Base-by-base conservation (phyloP, 2,888 invertebrate genomes). In the Drosophila putrida region DNA sequence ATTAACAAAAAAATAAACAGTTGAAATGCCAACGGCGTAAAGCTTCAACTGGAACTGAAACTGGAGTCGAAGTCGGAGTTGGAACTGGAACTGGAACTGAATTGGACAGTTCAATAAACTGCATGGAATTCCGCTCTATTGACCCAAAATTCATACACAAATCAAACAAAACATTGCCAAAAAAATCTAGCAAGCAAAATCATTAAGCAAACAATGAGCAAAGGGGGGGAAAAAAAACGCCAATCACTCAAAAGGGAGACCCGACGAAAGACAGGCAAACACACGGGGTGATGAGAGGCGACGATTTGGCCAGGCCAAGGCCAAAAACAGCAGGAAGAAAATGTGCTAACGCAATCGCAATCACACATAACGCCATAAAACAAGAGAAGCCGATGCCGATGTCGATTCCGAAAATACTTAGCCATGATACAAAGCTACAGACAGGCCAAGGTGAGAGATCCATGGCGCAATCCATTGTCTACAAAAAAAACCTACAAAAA, bases 121-220 rank as follows among this genome's bases (percentile, higher is more conserved):
- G 68, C 64, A 66, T 62, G 81, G 81, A 83, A 87, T 87, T 82
- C 75, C 71, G 84, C 84, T 83, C 82, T 71, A 82, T 87, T 82
- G 82, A 82, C 87, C 87, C 75, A 87, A 82, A 86, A 86, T 75
- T 55, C 55, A 28, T 43, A 51, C 46, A 71, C 60, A 71, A 60
- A 68, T 41, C 60, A 66, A 66, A 60, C 62, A 65, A 62, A 67
- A 41, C 66, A 78, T 50, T 38, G 46, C 46, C 54, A 65, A 70
- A 44, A 58, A 27, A 11, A 51, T 28, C 39, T 47, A 64, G 68
- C 78, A 62, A 74, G 75, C 78, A 66, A 86, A 76, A 86, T 75
- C 74, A 82, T 82, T 85, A 86, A 72, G 70, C 83, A 82, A 80
- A 80, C 80, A 82, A 81, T 84, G 43, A 68, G 75, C 74, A 67